phyloP scores from a whole-genome alignment of 30 jellyfish, hydroid and myxozoan species.

The Chrysaora quinquecirrha region DNA sequence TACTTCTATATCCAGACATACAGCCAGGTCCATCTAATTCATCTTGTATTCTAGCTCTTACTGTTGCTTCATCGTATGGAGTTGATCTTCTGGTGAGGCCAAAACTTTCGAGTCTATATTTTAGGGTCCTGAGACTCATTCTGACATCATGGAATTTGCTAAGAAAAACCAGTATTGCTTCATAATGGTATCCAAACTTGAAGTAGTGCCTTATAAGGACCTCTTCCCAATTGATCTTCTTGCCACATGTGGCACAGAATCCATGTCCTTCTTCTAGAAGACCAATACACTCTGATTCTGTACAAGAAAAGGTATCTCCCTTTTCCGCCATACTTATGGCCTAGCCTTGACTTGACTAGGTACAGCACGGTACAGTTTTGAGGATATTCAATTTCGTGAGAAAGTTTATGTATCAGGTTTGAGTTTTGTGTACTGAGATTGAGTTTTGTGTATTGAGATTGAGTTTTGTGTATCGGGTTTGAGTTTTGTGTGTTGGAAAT shows the following conservation, averaged over 20 bases:
- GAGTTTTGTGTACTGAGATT: too few species aligned
- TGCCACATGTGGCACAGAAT: slow-evolving; percentile 57
- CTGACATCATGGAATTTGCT: slow-evolving; percentile 46
- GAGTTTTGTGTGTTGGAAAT: slow-evolving; percentile 9
- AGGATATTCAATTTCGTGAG: slow-evolving; percentile 24
- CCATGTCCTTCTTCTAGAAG: slow-evolving; percentile 52
- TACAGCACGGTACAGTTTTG: slow-evolving; percentile 33
- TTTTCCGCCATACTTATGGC: slow-evolving; percentile 48
- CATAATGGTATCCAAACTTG: slow-evolving; percentile 56
- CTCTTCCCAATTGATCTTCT: slow-evolving; percentile 60
- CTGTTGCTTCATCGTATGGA: slow-evolving; percentile 49
- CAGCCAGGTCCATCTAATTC: slow-evolving; percentile 80
- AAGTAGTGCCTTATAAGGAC: slow-evolving; percentile 48
- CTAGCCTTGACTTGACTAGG: slow-evolving; percentile 54
- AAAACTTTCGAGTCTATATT: slow-evolving; percentile 38
- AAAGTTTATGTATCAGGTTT: slow-evolving; percentile 1
- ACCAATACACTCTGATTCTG: slow-evolving; percentile 46
- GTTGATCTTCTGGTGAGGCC: slow-evolving; percentile 58
- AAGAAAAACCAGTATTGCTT: slow-evolving; percentile 52
- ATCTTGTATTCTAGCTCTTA: slow-evolving; percentile 48
- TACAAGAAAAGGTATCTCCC: slow-evolving; percentile 51
- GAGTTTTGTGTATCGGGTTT: slow-evolving; percentile 1
- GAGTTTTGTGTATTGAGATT: slow-evolving; percentile 13
- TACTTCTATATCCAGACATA: slow-evolving; percentile 61
- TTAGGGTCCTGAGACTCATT: slow-evolving; percentile 68